phyloP scores from a whole-genome alignment of 2,797 vertebrate genomes.

The Premnoplex brunnescens region DNA sequence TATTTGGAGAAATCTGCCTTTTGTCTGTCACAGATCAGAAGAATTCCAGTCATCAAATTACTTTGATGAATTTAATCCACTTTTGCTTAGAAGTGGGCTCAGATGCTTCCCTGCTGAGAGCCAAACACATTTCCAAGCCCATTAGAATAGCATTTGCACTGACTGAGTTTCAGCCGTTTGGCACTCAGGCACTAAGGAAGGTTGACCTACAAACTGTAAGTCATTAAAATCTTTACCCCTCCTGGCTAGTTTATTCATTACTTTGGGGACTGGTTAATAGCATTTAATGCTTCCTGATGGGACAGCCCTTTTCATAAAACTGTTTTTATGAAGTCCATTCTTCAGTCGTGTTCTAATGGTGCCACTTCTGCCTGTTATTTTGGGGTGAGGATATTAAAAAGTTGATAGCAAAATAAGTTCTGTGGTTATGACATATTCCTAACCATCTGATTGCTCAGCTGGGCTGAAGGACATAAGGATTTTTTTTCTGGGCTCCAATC shows the following conservation, averaged over 20 bases:
- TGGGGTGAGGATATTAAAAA: conserved; percentile 35
- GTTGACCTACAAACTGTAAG: conserved; percentile 54
- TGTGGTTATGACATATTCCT: neutral
- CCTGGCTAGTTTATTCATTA: conserved; percentile 18
- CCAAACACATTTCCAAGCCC: neutral
- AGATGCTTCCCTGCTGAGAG: conserved; percentile 1
- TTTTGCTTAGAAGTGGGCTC: neutral
- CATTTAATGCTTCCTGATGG: conserved; percentile 21
- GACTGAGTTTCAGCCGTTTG: conserved; percentile 9
- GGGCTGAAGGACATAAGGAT: neutral
- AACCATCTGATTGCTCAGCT: neutral
- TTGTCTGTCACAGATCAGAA: neutral
- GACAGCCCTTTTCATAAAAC: conserved; percentile 18
- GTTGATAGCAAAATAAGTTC: conserved; percentile 1
- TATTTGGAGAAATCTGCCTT: neutral
- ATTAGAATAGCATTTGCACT: neutral
- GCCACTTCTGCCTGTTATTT: conserved; percentile 24
- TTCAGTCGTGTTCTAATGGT: conserved; percentile 17
- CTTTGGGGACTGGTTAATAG: conserved; percentile 27
- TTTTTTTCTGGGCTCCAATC: neutral
- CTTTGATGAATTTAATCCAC: conserved; percentile 14
- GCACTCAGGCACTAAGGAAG: neutral
- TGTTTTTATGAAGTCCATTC: conserved; percentile 49
- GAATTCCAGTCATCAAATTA: conserved; percentile 8
- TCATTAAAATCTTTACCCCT: conserved; percentile 33